These are phyloP conservation scores for Oscheius onirici DNA, from an alignment of 2,888 invertebrate species.

Conservation along the genomic window DNA sequence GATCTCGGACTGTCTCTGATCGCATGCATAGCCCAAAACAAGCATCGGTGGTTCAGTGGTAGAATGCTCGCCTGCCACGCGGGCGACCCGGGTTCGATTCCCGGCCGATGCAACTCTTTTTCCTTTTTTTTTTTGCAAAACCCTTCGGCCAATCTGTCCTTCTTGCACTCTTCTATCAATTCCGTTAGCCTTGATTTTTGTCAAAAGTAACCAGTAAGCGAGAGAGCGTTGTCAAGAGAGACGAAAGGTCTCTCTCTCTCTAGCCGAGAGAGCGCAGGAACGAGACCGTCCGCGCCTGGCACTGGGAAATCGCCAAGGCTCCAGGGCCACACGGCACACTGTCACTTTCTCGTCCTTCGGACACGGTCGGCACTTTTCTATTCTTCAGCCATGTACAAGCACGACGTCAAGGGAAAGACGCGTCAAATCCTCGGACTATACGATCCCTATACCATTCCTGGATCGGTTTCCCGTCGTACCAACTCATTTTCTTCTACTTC, in stretches of 20 bases:
- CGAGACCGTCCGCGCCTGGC: constrained; percentile 2
- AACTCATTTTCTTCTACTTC: neutral
- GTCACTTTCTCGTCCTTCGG: neutral
- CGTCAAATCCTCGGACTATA: neutral
- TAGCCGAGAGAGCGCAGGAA: neutral
- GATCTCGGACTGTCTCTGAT: neutral
- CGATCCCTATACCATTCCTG: neutral
- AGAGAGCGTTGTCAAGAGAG: neutral
- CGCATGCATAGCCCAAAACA: neutral
- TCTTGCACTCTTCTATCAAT: neutral
- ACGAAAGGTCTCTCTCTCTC: neutral
- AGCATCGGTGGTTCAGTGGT: constrained; percentile 69
- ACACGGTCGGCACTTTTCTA: too few species aligned
- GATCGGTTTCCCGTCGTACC: neutral
- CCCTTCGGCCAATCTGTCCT: neutral
- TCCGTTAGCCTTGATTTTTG: neutral
- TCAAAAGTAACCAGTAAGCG: neutral
- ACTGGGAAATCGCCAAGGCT: neutral
- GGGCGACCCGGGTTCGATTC: constrained; percentile 69
- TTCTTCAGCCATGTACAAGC: neutral
- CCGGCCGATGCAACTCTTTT: constrained; percentile 72
- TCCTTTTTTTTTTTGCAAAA: neutral
- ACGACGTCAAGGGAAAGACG: neutral
- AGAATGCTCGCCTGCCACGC: constrained; percentile 70
- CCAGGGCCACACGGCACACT: neutral